Evolutionary conservation across 2,113 vertebrate species (phyloP).

Genomic region (Lucifuga dentata): DNA sequence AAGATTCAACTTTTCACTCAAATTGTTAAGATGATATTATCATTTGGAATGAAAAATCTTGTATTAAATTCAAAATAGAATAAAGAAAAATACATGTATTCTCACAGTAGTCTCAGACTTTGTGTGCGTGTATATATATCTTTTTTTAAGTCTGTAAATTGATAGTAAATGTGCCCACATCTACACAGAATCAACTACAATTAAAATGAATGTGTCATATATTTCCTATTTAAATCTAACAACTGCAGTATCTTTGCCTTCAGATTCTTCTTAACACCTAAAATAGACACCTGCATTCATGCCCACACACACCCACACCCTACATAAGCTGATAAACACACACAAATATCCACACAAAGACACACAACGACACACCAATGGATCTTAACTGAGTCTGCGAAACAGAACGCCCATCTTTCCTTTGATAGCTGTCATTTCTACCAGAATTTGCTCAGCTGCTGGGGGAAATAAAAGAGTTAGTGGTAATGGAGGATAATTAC

Average conservation of each 20-base stretch:
- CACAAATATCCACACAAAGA: background rate
- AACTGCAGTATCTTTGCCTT: background rate
- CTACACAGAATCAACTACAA: no score
- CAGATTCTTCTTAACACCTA: background rate
- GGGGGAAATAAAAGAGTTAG: conserved; percentile 91
- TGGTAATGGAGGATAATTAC: conserved; percentile 99
- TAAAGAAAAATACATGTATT: no score
- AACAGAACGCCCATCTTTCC: conserved; percentile 60
- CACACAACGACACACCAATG: conserved; percentile 29
- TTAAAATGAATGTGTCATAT: background rate
- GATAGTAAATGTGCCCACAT: no score
- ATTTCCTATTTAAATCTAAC: background rate
- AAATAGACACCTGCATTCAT: background rate
- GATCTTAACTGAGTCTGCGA: conserved; percentile 40
- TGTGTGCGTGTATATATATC: no score
- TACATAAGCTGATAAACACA: background rate
- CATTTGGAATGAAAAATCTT: no score
- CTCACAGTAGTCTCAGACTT: no score
- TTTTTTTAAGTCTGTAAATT: no score
- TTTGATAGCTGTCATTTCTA: conserved; percentile 88
- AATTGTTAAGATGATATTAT: no score
- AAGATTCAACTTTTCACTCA: no score
- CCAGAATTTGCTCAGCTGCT: conserved; percentile 85
- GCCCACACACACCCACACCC: background rate
- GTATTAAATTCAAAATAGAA: no score